Percentiles rank a stretch among this genome's conserved stretches.
Conservation (phyloP, 1,140 invertebrate genomes). For the Notospermus geniculatus region DNA sequence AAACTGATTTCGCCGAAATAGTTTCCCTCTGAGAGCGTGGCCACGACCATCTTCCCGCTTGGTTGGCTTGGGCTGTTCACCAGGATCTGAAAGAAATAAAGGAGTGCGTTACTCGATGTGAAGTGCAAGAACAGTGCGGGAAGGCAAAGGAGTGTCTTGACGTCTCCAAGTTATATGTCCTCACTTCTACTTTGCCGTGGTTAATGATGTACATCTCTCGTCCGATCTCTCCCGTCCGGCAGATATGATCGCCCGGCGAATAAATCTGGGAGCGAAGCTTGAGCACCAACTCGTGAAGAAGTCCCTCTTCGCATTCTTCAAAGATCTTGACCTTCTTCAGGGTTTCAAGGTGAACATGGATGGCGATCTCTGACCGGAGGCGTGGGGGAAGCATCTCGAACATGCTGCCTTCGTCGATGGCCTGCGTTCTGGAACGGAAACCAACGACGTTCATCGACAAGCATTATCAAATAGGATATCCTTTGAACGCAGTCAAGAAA, state of each 20-base stretch:
- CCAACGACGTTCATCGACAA: no score
- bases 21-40: conserved; percentile 93
- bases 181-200: conserved; percentile 92
- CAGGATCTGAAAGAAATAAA: conserved; percentile 29
- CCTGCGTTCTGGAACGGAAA: conserved; percentile 32
- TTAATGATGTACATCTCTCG: conserved; percentile 98
- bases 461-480: no score
- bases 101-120: no score
- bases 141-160: not conserved
- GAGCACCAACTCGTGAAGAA: conserved; percentile 42
- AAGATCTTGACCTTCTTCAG: conserved; percentile 48
- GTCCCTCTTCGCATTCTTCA: conserved; percentile 45
- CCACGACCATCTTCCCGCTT: conserved; percentile 69
- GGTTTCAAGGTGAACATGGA: conserved; percentile 44
- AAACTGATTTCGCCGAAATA: conserved; percentile 97
- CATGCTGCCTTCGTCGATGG: conserved; percentile 77
- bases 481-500: no score
- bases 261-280: conserved; percentile 43
- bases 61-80: conserved; percentile 61
- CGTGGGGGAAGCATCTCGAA: conserved; percentile 40
- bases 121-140: not conserved
- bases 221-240: conserved; percentile 72
- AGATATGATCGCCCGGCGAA: conserved; percentile 48
- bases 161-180: no score
- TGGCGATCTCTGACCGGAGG: conserved; percentile 44